Evolutionary conservation across 2,797 vertebrate genomes (phyloP), one percentile per base, ranked within the genome.

Genomic region (Sebastes reedi): DNA sequence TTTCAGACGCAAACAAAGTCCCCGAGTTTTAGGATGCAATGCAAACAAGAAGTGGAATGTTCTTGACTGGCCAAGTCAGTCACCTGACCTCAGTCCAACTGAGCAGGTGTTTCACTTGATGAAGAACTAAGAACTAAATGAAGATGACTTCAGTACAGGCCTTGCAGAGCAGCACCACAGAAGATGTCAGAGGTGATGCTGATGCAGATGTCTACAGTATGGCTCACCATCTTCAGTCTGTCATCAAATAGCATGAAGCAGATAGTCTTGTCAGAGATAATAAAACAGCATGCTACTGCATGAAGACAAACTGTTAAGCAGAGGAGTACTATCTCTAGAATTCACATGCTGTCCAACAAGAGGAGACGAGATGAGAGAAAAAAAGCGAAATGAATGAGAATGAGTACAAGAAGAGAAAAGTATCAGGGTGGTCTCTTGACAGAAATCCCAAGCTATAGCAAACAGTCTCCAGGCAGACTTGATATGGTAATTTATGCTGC

Each of bases 401-500:
- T 3, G 22, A 67, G 67, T 36, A 24, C 29, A 67, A 32, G 25
- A 67, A 25, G 30, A 55, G 22, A 46, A 52, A 50, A 72, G 60
- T 27, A 29, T 42, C 62, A 79, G 64, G 65, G 59, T 79, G 80
- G 76, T 85, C 73, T 70, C 80, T 36, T 2, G n/a, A 77, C 6
- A 77, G 34, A 78, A 42, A 70, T 68, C 34, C 29, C 30, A 22
- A 60, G 42, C 67, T 32, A 42, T 16, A 61, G 71, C 34, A 65
- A 61, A 80, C 50, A 64, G 75, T 90, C 79, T 86, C 81, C 66
- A 87, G 68, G 66, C 79, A 81, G 79, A 81, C 25, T 67, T 90
- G 13, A 83, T 72, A 67, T 88, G 85, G 55, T 88, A 85, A 90
- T 90, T 67, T 84, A 86, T 90, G 69, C 71, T 68, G 89, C 70